Conservation (phyloP, 2,113 vertebrate genomes). For the Acrocephalus arundinaceus region DNA sequence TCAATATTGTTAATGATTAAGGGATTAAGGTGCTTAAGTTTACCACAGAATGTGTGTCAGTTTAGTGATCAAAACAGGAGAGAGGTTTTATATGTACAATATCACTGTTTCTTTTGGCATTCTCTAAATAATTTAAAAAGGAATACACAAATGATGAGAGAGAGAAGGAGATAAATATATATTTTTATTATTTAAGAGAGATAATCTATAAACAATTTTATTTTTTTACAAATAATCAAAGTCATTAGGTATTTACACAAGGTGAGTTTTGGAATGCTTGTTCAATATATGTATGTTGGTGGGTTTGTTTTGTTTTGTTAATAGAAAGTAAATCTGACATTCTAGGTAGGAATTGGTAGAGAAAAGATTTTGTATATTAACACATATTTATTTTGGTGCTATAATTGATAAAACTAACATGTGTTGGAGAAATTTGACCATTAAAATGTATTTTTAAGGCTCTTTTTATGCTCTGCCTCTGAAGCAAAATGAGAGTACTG, state of each 20-base stretch:
- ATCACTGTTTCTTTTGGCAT: neutral
- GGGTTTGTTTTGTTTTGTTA: neutral
- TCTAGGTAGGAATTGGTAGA: neutral
- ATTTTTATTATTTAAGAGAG: neutral
- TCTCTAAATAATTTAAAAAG: neutral
- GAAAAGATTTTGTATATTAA: neutral
- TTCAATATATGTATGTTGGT: neutral
- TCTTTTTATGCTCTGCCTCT: neutral
- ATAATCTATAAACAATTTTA: neutral
- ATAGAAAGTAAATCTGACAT: neutral
- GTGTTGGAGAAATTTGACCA: neutral
- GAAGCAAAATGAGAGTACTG: neutral
- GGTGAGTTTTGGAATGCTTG: neutral
- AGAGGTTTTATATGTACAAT: neutral
- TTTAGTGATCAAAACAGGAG: neutral
- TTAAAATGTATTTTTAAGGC: neutral
- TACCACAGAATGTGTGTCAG: neutral
- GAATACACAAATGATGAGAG: neutral
- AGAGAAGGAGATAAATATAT: neutral
- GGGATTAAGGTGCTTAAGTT: neutral
- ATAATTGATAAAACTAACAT: neutral
- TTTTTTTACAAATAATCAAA: neutral
- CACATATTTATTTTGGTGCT: neutral
- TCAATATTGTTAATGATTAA: neutral
- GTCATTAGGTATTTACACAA: neutral